Evolutionary conservation across 2,113 vertebrate species (phyloP), one percentile per base, ranked within the genome.

Genomic region (Rhea pennata): DNA sequence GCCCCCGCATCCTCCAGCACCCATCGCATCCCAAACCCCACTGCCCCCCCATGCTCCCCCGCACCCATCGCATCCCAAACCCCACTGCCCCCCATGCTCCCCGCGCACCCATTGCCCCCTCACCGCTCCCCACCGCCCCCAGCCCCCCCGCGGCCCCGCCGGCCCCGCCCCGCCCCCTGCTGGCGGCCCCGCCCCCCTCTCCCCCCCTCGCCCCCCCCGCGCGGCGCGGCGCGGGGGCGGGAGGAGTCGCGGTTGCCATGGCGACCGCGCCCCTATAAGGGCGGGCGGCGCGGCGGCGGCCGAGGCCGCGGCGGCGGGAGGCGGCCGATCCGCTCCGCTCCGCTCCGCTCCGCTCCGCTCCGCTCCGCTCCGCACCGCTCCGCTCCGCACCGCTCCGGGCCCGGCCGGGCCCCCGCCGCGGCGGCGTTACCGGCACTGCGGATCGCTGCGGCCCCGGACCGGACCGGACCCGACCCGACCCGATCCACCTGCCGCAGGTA

Each of bases 241-340:
- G 99, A 99, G 98, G 99, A 99, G 99, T 99, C 98, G 97, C 83
- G 96, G 99, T 99, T 99, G 98, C 98, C 98, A 93, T 96, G 97
- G 98, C 95, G 98, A 99, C 99, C 88, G 71, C 91, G 97, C 96
- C 95, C 98, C 98, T 96, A 98, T 98, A 98, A 98, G 96, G 98
- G 98, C 97, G 97, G 92, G 97, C 79, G 71, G 88, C 78, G 78
- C 61, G 73, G 81, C 66, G 56, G 39, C 48, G 75, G 83, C 84
- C 69, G 88, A 87, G 53, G 82, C 93, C 46, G 97, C 95, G 96
- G 97, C 89, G 93, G 96, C 97, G 96, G 96, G 97, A 92, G 87
- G 95, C 88, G 72, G 95, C 88, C n/a, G n/a, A n/a, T n/a, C n/a
- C n/a, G n/a, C n/a, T n/a, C n/a, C n/a, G n/a, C n/a, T n/a, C n/a